Conservation (phyloP, 2,797 vertebrate species). For the Podarcis lilfordi region DNA sequence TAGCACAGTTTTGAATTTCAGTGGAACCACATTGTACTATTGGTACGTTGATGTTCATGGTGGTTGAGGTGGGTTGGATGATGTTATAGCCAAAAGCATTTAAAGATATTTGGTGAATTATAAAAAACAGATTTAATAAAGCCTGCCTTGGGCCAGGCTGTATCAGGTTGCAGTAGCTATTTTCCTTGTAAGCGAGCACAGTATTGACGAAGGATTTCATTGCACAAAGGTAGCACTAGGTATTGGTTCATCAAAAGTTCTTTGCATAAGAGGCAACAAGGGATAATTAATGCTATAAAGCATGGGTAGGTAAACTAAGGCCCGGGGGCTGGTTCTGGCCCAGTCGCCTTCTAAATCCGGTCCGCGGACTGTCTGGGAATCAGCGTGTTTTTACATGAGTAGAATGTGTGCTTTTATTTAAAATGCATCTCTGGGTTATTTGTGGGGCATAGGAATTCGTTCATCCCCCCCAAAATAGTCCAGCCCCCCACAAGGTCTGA, state of each 20-base stretch:
- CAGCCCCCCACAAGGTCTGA: too few species aligned
- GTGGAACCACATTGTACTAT: too few species aligned
- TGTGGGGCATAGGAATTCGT: too few species aligned
- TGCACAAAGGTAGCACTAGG: not conserved
- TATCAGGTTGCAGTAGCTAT: too few species aligned
- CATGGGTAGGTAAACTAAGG: too few species aligned
- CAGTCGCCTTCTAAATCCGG: too few species aligned
- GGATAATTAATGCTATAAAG: not conserved
- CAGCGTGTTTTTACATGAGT: too few species aligned
- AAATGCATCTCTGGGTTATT: too few species aligned
- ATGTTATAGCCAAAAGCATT: not conserved
- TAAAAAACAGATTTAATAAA: too few species aligned
- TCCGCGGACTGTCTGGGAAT: accelerated
- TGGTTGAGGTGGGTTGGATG: not conserved
- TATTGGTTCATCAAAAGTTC: not conserved
- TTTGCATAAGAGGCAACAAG: not conserved
- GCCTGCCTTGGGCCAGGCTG: too few species aligned
- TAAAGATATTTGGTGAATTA: not conserved
- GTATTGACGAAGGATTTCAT: not conserved
- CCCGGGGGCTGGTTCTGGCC: accelerated
- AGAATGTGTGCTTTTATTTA: too few species aligned
- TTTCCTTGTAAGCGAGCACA: not conserved
- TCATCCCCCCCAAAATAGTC: too few species aligned
- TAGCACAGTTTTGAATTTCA: not conserved
- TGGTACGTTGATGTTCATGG: not conserved